Percentiles rank a stretch among this genome's conserved stretches.
Conservation (phyloP, 2,797 vertebrate species). For the Coregonus sp. region DNA sequence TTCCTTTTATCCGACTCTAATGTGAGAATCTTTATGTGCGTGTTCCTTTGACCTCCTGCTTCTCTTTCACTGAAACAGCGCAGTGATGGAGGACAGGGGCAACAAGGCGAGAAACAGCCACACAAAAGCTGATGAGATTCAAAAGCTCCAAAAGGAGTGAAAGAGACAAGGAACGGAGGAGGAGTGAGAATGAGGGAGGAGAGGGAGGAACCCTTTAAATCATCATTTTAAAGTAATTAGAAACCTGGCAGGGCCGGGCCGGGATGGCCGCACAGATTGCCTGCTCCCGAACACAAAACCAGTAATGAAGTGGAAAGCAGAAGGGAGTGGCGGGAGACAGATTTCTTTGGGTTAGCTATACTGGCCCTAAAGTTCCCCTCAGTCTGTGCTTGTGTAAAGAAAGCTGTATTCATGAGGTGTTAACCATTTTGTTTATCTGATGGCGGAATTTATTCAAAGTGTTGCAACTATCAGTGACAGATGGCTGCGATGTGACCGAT, state of each 20-base stretch:
- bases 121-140: conserved; percentile 69
- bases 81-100: conserved; percentile 48
- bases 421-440: conserved; percentile 76
- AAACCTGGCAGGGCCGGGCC: conserved; percentile 76
- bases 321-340: conserved; percentile 64
- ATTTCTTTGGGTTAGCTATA: conserved; percentile 73
- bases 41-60: conserved; percentile 55
- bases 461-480: conserved; percentile 81
- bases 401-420: conserved; percentile 92
- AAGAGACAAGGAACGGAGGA: conserved; percentile 53
- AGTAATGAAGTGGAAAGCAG: conserved; percentile 80
- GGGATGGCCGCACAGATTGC: conserved; percentile 80
- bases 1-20: conserved; percentile 49
- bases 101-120: conserved; percentile 61
- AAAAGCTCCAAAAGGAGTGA: conserved; percentile 61
- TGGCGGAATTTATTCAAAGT: conserved; percentile 77
- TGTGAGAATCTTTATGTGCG: conserved; percentile 64
- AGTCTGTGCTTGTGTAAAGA: conserved; percentile 70
- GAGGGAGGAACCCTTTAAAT: conserved; percentile 74
- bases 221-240: conserved; percentile 85
- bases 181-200: conserved; percentile 18
- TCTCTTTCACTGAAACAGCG: conserved; percentile 49
- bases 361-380: conserved; percentile 68
- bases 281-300: conserved; percentile 70
- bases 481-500: conserved; percentile 80